Evolutionary conservation across 2,797 vertebrate species (phyloP).

Genomic region (Microctenopoma steveboyesi): DNA sequence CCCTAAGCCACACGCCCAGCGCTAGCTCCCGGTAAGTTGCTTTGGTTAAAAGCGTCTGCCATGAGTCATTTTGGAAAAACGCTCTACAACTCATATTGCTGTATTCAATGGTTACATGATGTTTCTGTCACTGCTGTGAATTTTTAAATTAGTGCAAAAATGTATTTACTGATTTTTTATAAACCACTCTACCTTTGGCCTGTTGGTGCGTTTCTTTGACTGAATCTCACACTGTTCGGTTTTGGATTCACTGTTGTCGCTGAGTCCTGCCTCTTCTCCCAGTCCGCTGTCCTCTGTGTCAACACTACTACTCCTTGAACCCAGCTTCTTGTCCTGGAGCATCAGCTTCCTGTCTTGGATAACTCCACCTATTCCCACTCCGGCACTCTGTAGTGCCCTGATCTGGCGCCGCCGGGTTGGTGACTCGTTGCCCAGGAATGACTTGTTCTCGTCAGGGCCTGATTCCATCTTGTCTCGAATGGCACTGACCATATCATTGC

Average conservation of each 20-base stretch:
- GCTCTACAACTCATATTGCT: too few relatives aligned
- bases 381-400: slow-evolving; percentile 67
- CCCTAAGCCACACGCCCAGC: too few relatives aligned
- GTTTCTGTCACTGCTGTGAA: too few relatives aligned
- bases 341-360: slow-evolving; percentile 63
- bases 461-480: slow-evolving; percentile 79
- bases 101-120: too few relatives aligned
- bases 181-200: slow-evolving; percentile 77
- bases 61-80: too few relatives aligned
- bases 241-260: slow-evolving; percentile 66
- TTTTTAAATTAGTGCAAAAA: too few relatives aligned
- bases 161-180: not conserved
- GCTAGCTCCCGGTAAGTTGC: too few relatives aligned
- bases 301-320: slow-evolving; percentile 76
- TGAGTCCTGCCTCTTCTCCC: slow-evolving; percentile 76
- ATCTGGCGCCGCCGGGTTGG: slow-evolving; percentile 76
- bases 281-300: slow-evolving; percentile 83
- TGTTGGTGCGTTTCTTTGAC: slow-evolving; percentile 55
- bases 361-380: slow-evolving; percentile 28
- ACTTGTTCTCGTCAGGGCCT: slow-evolving; percentile 64
- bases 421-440: slow-evolving; percentile 79
- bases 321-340: slow-evolving; percentile 68
- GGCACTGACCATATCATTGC: slow-evolving; percentile 67
- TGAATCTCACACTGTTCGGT: slow-evolving; percentile 46
- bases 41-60: too few relatives aligned